These are phyloP conservation scores for Leiothrix lutea DNA, from an alignment of 2,113 vertebrate genomes.

Conservation along the genomic window DNA sequence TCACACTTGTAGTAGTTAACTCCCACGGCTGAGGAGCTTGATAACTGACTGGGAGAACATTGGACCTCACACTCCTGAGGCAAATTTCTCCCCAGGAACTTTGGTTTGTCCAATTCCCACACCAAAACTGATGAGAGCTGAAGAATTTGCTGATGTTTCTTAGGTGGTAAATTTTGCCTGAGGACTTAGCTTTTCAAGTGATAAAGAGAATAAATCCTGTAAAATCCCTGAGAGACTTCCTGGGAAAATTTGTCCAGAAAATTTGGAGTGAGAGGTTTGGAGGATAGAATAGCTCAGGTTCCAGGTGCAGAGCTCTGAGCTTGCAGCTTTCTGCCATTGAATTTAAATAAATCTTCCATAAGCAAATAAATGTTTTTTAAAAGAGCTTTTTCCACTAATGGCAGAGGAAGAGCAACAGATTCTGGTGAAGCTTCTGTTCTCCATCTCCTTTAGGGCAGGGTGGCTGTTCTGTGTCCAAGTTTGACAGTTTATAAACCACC, in stretches of 20 bases:
- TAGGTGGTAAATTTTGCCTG: neutral
- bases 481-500: slow-evolving; percentile 23
- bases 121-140: neutral
- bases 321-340: neutral
- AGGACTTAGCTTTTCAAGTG: neutral
- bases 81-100: neutral
- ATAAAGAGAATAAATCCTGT: neutral
- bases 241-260: neutral
- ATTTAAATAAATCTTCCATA: neutral
- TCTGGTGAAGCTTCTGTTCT: slow-evolving; percentile 1
- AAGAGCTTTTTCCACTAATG: neutral
- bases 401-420: neutral
- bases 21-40: neutral
- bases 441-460: neutral
- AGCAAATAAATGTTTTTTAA: neutral
- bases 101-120: neutral
- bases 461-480: slow-evolving; percentile 13
- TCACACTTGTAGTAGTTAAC: neutral
- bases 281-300: neutral
- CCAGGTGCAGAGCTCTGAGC: neutral
- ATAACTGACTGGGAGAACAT: neutral
- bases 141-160: neutral
- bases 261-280: neutral
- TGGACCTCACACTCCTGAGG: neutral
- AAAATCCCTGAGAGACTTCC: neutral